These are phyloP conservation scores for Vanessa cardui DNA, from an alignment of 2,888 invertebrate species.

Conservation along the genomic window DNA sequence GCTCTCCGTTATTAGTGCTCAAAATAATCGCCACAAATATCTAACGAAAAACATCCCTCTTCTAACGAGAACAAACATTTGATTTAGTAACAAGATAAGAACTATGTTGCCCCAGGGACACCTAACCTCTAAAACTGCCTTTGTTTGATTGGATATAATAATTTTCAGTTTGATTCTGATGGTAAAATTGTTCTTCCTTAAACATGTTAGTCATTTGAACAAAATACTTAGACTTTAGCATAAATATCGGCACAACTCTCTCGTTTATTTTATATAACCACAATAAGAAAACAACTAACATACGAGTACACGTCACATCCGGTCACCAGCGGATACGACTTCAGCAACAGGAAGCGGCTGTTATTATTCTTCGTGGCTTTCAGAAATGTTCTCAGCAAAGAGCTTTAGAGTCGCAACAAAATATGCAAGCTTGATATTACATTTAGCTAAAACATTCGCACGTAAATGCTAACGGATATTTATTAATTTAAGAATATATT, in stretches of 20 bases:
- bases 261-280: not conserved
- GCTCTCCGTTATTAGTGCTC: too few species aligned
- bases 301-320: constrained; percentile 15
- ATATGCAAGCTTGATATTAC: constrained; percentile 5
- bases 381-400: constrained; percentile 14
- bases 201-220: too few species aligned
- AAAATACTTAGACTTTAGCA: not conserved
- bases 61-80: too few species aligned
- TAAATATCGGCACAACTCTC: not conserved
- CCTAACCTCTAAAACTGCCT: too few species aligned
- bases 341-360: constrained; percentile 16
- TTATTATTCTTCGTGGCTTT: constrained; percentile 22
- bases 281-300: constrained; percentile 12
- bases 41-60: too few species aligned
- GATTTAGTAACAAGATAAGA: too few species aligned
- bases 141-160: too few species aligned
- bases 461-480: not conserved
- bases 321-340: constrained; percentile 12
- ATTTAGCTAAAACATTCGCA: not conserved
- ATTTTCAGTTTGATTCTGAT: too few species aligned
- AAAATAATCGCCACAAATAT: too few species aligned
- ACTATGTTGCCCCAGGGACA: too few species aligned
- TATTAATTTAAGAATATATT: not conserved
- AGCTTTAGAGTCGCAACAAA: constrained; percentile 19
- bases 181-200: too few species aligned